phyloP scores from a whole-genome alignment of 2,888 invertebrate genomes.

The Rhingia campestris region DNA sequence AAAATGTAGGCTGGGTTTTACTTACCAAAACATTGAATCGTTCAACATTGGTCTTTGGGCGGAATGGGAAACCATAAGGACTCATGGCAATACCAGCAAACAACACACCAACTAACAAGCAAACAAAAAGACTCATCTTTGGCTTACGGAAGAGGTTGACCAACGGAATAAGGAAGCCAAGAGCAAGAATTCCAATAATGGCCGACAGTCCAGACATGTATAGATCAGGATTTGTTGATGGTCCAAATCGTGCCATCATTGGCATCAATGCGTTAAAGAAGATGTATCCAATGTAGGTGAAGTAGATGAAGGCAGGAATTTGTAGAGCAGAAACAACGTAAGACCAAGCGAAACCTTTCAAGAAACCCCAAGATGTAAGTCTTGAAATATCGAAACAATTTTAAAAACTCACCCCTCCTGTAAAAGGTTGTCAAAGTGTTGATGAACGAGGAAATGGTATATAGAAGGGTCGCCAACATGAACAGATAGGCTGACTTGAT shows the following conservation, averaged over 20 bases:
- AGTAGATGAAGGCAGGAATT: slow-evolving; percentile 82
- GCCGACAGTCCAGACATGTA: slow-evolving; percentile 83
- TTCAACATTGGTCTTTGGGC: slow-evolving; percentile 83
- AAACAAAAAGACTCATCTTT: slow-evolving; percentile 75
- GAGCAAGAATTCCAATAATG: slow-evolving; percentile 77
- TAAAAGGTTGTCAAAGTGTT: slow-evolving; percentile 79
- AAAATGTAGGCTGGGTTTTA: neutral
- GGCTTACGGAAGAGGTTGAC: slow-evolving; percentile 80
- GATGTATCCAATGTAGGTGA: slow-evolving; percentile 83
- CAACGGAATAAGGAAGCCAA: slow-evolving; percentile 81
- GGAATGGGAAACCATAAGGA: slow-evolving; percentile 85
- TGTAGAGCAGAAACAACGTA: slow-evolving; percentile 79
- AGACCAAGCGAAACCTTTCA: slow-evolving; percentile 76
- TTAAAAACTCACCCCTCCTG: slow-evolving; percentile 76
- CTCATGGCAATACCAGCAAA: slow-evolving; percentile 82
- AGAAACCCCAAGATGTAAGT: neutral
- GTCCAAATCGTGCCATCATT: slow-evolving; percentile 85
- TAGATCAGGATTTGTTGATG: slow-evolving; percentile 84
- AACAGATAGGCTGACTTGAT: slow-evolving; percentile 79
- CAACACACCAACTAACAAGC: slow-evolving; percentile 71
- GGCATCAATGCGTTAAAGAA: slow-evolving; percentile 84
- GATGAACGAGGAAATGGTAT: slow-evolving; percentile 76
- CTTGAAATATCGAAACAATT: neutral
- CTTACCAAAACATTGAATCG: slow-evolving; percentile 84
- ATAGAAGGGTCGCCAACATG: slow-evolving; percentile 79